Conservation (phyloP, 2,888 invertebrate species). For the Dynastes hyllus region DNA sequence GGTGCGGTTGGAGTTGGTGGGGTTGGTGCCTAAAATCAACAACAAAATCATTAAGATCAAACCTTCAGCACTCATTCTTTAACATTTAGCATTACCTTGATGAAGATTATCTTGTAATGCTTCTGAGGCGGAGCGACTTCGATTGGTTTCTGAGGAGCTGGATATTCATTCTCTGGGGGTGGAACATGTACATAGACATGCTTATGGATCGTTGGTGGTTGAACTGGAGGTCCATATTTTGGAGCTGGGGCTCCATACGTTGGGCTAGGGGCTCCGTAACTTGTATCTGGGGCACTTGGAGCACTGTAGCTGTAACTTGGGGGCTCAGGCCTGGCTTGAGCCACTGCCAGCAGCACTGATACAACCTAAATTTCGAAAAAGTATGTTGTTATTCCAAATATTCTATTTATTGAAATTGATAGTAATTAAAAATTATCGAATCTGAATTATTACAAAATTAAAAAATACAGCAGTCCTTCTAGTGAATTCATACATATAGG, state of each 20-base stretch:
- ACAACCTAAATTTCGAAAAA: conserved; percentile 54
- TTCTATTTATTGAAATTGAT: too few species aligned
- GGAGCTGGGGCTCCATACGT: conserved; percentile 75
- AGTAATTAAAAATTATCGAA: too few species aligned
- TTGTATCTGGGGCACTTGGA: conserved; percentile 71
- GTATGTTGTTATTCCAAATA: too few species aligned
- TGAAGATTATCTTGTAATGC: conserved; percentile 90
- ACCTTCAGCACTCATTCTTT: too few species aligned
- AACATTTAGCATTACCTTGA: conserved; percentile 74
- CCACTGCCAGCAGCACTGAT: conserved; percentile 68
- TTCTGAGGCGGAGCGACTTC: conserved; percentile 80
- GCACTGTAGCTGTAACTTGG: conserved; percentile 67
- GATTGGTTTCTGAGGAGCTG: conserved; percentile 77
- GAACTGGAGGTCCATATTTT: conserved; percentile 82
- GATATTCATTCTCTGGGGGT: conserved; percentile 88
- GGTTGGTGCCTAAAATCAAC: conserved; percentile 91
- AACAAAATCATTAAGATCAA: not conserved
- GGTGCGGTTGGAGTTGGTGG: conserved; percentile 88
- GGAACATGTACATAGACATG: conserved; percentile 94
- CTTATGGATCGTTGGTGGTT: conserved; percentile 88
- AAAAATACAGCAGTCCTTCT: too few species aligned
- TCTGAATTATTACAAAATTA: too few species aligned
- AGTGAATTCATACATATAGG: too few species aligned
- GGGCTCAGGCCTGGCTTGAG: conserved; percentile 70
- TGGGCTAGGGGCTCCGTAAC: conserved; percentile 67